phyloP scores from a whole-genome alignment of 2,113 vertebrate species.

The Numenius arquata region DNA sequence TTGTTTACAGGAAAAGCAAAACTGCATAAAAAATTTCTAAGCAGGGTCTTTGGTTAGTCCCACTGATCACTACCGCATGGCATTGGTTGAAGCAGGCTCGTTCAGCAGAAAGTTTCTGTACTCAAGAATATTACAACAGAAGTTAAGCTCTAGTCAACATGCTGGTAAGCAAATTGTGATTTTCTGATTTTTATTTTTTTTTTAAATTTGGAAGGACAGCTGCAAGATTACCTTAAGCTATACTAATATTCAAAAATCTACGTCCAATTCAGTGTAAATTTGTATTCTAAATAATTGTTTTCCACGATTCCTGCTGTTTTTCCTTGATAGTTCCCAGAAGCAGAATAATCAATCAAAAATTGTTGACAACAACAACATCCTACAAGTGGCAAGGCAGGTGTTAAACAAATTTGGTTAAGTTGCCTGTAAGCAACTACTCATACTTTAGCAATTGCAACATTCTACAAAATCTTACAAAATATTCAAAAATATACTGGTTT shows the following conservation, averaged over 20 bases:
- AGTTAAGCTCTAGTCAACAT: not conserved
- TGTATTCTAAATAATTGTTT: not conserved
- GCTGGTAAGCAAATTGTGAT: not conserved
- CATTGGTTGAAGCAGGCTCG: not conserved
- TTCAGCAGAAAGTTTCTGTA: not conserved
- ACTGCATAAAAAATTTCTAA: not conserved
- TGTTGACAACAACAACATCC: not conserved
- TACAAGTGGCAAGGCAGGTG: not conserved
- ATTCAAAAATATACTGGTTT: not conserved
- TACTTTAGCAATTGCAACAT: not conserved
- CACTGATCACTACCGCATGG: not conserved
- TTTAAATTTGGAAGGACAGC: not conserved
- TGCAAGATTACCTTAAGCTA: not conserved
- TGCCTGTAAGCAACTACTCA: not conserved
- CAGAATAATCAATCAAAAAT: not conserved
- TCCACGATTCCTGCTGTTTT: not conserved
- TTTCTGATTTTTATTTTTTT: not conserved
- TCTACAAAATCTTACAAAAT: not conserved
- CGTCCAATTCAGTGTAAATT: not conserved
- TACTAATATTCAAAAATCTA: not conserved
- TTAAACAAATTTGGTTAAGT: not conserved
- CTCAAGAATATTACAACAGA: not conserved
- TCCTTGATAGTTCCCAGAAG: not conserved
- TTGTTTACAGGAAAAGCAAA: not conserved
- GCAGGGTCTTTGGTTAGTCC: not conserved